Evolutionary conservation across 2,113 vertebrate genomes (phyloP).

Genomic region (Bombycilla garrulus): DNA sequence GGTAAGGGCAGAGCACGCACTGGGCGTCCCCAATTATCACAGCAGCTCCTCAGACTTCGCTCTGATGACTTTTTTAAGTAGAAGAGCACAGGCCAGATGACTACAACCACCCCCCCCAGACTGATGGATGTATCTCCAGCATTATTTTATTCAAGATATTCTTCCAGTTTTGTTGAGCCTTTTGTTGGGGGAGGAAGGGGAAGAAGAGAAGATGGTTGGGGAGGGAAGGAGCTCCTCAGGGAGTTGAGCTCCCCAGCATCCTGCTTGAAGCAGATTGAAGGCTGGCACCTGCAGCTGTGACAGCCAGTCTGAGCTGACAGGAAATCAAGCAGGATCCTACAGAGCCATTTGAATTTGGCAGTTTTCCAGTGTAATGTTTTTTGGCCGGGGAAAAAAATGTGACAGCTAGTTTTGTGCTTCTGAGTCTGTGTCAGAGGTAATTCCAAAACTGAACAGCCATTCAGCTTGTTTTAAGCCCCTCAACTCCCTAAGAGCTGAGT

Average conservation of each 20-base stretch:
- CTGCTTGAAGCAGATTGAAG: neutral
- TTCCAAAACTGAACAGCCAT: neutral
- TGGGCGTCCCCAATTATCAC: neutral
- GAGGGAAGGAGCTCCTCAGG: neutral
- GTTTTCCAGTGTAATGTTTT: neutral
- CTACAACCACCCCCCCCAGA: rapidly evolving
- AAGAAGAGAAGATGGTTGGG: neutral
- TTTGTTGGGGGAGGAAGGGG: neutral
- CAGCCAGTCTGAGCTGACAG: neutral
- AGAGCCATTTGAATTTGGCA: neutral
- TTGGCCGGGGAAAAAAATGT: neutral
- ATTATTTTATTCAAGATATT: neutral
- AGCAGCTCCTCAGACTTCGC: neutral
- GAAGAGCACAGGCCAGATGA: neutral
- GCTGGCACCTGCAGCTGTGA: neutral
- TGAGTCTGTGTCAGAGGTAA: neutral
- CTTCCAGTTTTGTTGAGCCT: neutral
- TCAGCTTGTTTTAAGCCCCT: neutral
- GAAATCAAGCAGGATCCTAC: neutral
- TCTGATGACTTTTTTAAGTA: neutral
- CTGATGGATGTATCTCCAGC: neutral
- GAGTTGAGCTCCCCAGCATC: neutral
- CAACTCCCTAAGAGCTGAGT: neutral
- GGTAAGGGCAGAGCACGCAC: neutral
- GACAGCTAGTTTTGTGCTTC: neutral